Conservation (phyloP, 2,888 invertebrate genomes). For the Bellardia pandia region DNA sequence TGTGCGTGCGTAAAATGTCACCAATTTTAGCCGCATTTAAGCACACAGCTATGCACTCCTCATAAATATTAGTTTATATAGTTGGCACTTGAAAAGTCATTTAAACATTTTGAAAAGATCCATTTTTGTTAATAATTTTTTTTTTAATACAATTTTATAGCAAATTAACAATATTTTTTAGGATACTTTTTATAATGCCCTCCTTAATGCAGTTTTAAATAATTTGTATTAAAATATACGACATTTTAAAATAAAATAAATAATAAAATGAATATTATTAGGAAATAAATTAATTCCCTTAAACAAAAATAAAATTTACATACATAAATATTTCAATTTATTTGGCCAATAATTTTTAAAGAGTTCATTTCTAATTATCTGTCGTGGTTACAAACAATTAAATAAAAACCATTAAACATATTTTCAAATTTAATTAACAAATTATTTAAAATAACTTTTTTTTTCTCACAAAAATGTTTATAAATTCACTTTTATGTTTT, state of each 20-base stretch:
- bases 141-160: background rate
- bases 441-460: background rate
- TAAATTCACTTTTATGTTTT: background rate
- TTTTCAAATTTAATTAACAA: conserved; percentile 59
- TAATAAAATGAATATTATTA: conserved; percentile 34
- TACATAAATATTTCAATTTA: conserved; percentile 35
- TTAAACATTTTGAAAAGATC: background rate
- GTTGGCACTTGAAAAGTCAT: background rate
- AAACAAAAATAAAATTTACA: conserved; percentile 4
- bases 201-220: background rate
- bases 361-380: conserved; percentile 49
- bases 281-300: conserved; percentile 41
- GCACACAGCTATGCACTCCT: background rate
- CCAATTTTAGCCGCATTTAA: conserved; percentile 46
- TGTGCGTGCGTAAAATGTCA: conserved; percentile 39
- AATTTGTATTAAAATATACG: conserved; percentile 30
- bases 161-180: background rate
- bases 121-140: no score
- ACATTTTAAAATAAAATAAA: conserved; percentile 9
- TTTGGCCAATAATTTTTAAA: conserved; percentile 29
- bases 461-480: background rate
- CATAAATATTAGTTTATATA: background rate
- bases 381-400: conserved; percentile 50
- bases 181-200: background rate
- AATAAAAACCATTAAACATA: conserved; percentile 49